Evolutionary conservation across 2,797 vertebrate genomes (phyloP), one percentile per base, ranked within the genome.

Genomic region (Ispidina lecontei): DNA sequence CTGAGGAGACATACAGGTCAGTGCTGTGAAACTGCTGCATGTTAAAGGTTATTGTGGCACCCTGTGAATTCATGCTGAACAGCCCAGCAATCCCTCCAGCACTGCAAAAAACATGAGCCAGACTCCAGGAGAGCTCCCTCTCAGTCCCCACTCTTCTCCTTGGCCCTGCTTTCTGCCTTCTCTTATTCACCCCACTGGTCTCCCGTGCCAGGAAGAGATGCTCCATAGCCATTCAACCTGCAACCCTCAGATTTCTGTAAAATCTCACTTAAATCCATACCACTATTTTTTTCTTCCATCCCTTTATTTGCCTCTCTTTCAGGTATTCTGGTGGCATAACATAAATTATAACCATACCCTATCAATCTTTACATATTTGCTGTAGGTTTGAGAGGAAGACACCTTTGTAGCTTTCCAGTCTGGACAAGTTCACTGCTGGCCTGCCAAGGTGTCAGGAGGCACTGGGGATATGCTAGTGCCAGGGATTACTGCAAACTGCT

Each of bases 41-140:
- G 8, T 6, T 65, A 54, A 31, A 79, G 28, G 5, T 28, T 39
- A 16, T 41, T 3, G 1, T 69, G 77, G 49, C 49, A 49, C 18
- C 72, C 46, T 1, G 0, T 63, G 56, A 14, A 11, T 39, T 60
- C 39, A 6, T 0, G 0, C 19, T 55, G 56, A n/a, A 72, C 39
- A 68, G 62, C 73, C 15, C 76, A 58, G 31, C 14, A 54, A 16
- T 23, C n/a, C 25, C 18, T 65, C 41, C 47, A 37, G 62, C 37
- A 29, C 2, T 1, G 1, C 1, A 0, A 18, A 21, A 88, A 22
- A 26, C 1, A 3, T 13, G 9, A 55, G 12, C 69, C 78, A 25
- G 17, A 29, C n/a, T 15, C n/a, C 71, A n/a, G 55, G 39, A 58
- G 4, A 89, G 58, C 10, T 39, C 29, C 6, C 13, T 62, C 35